Evolutionary conservation across 2,797 vertebrate species (phyloP), one percentile per base, ranked within the genome.

Genomic region (Pseudochaenichthys georgianus): DNA sequence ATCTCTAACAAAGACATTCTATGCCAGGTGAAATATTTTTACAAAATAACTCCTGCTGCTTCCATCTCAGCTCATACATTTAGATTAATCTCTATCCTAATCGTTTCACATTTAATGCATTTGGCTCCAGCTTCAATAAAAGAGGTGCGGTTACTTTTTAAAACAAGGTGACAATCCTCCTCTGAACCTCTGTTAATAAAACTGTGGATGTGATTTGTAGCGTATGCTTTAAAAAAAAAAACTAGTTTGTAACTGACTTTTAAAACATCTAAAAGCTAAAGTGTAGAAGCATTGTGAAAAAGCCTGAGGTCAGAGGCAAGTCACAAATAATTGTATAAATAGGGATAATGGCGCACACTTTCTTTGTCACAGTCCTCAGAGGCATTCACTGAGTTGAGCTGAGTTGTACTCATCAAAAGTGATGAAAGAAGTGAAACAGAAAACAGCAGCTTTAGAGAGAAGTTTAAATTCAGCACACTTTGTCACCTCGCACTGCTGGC

Each of bases 111-210:
- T 65, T 23, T 52, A 13, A n/a, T 67, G 15, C 48, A 19, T 60
- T 61, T 41, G 48, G n/a, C 48, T 64, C 19, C 21, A 45, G 17
- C 23, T 52, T 74, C 63, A 51, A 42, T 9, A 62, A 34, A 77
- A 11, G 45, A 31, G 17, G 43, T 41, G 38, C 3, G 15, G 12
- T 31, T 52, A 67, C 46, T 57, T 65, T 63, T 9, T 16, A 47
- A 78, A 46, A 31, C 28, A 7, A 59, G 45, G 64, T 12, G 13
- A 42, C n/a, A 59, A 28, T 43, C 41, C 43, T 52, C 4, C 50
- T 55, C 31, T 16, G 34, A 19, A 21, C 8, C 47, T 52, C 28
- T 28, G 28, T 5, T 28, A 28, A 28, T 28, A 28, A 28, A 28
- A 28, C 28, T 28, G 28, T 28, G 28, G 28, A 28, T 28, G 28